These are phyloP conservation scores for Entomobrya multifasciata DNA, from an alignment of 2,888 invertebrate genomes.

Conservation along the genomic window DNA sequence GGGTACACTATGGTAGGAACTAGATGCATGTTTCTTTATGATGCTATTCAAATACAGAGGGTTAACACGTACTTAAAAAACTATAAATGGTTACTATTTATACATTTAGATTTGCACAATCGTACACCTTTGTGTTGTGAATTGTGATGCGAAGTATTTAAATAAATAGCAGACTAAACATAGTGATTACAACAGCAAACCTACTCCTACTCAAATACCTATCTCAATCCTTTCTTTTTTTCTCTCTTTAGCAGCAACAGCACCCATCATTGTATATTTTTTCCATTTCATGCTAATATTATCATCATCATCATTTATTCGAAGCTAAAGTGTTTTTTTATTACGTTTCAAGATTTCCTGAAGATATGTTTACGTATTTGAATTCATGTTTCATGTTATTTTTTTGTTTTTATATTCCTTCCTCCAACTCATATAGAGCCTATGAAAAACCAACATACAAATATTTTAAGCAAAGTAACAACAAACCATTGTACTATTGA, in stretches of 20 bases:
- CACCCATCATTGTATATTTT: conserved; percentile 41
- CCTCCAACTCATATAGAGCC: background rate
- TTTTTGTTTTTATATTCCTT: too few relatives aligned
- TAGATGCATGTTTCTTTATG: too few relatives aligned
- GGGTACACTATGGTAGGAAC: too few relatives aligned
- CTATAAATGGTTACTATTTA: too few relatives aligned
- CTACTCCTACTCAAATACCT: background rate
- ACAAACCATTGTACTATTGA: conserved; percentile 11
- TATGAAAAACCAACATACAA: too few relatives aligned
- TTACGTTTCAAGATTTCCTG: conserved; percentile 30
- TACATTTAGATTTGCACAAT: too few relatives aligned
- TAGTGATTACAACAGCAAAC: background rate
- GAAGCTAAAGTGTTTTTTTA: background rate
- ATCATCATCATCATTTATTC: conserved; percentile 14
- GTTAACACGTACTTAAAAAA: too few relatives aligned
- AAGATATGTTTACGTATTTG: conserved; percentile 29
- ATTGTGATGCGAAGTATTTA: background rate
- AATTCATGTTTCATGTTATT: background rate
- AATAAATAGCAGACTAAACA: background rate
- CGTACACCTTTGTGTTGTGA: too few relatives aligned
- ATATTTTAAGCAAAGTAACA: background rate
- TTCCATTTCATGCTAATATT: conserved; percentile 31
- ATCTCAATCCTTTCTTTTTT: conserved; percentile 27
- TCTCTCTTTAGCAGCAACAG: background rate
- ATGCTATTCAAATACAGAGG: too few relatives aligned